phyloP scores from a whole-genome alignment of 2,888 invertebrate species.

The Caenorhabditis virilis region DNA sequence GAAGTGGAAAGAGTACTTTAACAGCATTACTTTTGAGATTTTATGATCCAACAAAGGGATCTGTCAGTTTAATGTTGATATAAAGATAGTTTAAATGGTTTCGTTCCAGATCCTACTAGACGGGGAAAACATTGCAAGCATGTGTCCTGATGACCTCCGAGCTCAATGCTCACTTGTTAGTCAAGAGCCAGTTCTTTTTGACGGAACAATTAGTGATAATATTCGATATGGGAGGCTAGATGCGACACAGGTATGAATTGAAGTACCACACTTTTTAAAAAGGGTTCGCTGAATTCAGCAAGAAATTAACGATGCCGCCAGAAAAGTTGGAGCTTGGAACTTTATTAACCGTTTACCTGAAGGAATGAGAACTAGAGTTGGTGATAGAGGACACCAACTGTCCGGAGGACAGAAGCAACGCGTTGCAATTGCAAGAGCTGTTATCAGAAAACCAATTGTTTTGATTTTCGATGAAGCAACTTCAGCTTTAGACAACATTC shows the following conservation, averaged over 20 bases:
- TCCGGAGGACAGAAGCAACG: conserved; percentile 67
- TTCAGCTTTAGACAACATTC: conserved; percentile 62
- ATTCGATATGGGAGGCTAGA: conserved; percentile 64
- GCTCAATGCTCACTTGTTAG: conserved; percentile 70
- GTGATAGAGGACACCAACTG: conserved; percentile 57
- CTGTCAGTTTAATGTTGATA: conserved; percentile 43
- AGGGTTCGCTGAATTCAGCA: conserved; percentile 20
- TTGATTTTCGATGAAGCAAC: conserved; percentile 64
- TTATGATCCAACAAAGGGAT: conserved; percentile 61
- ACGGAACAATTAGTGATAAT: conserved; percentile 66
- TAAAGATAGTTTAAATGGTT: neutral
- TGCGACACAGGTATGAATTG: conserved; percentile 48
- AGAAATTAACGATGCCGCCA: conserved; percentile 66
- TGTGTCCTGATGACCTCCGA: conserved; percentile 68
- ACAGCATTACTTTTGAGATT: conserved; percentile 64
- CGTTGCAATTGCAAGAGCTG: conserved; percentile 65
- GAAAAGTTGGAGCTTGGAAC: conserved; percentile 66
- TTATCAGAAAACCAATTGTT: conserved; percentile 51
- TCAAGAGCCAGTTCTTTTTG: conserved; percentile 70
- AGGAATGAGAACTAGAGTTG: conserved; percentile 66
- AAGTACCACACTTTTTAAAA: neutral
- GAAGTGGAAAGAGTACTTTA: conserved; percentile 65
- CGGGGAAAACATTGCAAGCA: conserved; percentile 64
- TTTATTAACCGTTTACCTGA: conserved; percentile 64
- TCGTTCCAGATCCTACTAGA: conserved; percentile 66